These are phyloP conservation scores for Willowsia nigromaculata DNA, from an alignment of 2,888 invertebrate species.

Conservation along the genomic window DNA sequence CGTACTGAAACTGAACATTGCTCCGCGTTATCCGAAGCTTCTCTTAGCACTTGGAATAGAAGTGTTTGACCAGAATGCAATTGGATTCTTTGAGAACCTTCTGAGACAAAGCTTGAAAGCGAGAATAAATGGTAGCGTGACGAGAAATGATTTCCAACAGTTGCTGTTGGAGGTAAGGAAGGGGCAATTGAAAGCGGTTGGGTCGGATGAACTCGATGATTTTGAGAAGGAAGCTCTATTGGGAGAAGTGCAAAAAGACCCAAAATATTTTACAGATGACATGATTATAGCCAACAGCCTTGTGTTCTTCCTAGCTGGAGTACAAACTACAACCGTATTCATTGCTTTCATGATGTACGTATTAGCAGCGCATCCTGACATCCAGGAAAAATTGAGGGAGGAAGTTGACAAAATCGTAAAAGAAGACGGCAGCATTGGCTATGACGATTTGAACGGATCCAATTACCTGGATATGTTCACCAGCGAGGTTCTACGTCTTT, in stretches of 20 bases:
- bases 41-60: constrained; percentile 18
- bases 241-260: neutral
- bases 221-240: constrained; percentile 74
- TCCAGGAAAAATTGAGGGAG: constrained; percentile 62
- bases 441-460: constrained; percentile 62
- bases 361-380: constrained; percentile 50
- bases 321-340: constrained; percentile 28
- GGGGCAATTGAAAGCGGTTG: constrained; percentile 57
- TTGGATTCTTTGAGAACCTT: constrained; percentile 39
- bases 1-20: constrained; percentile 23
- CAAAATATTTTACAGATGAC: constrained; percentile 38
- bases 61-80: neutral
- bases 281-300: constrained; percentile 53
- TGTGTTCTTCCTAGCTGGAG: constrained; percentile 65
- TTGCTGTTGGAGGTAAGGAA: constrained; percentile 26
- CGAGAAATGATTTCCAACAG: constrained; percentile 50
- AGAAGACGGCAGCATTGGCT: constrained; percentile 55
- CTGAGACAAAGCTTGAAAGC: constrained; percentile 30
- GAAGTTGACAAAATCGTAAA: constrained; percentile 32
- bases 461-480: constrained; percentile 74
- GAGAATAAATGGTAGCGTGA: neutral
- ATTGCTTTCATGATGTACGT: constrained; percentile 52
- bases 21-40: neutral
- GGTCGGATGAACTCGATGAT: constrained; percentile 42
- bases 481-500: constrained; percentile 36